Evolutionary conservation across 2,113 vertebrate genomes (phyloP).

Genomic region (Pterocles orientalis): DNA sequence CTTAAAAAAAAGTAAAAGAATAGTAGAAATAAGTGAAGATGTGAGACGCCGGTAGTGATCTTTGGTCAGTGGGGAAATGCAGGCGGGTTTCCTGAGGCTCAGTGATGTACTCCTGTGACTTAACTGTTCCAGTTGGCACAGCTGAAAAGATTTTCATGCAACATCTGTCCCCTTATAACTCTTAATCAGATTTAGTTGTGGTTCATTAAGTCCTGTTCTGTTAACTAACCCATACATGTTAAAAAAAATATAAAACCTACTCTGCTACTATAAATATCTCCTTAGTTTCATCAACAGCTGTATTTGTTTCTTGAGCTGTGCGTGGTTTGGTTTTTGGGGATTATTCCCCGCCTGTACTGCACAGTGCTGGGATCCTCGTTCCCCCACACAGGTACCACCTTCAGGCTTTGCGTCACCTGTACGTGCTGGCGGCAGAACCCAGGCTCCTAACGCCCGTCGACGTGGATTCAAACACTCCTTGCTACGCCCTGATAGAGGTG

Average conservation of each 20-base stretch:
- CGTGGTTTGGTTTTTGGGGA: background rate
- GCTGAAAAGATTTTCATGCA: background rate
- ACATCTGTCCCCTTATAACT: background rate
- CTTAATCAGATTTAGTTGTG: background rate
- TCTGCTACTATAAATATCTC: fast-evolving
- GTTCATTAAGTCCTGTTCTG: background rate
- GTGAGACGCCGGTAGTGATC: background rate
- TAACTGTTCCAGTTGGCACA: background rate
- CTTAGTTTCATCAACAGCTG: background rate
- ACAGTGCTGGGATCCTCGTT: background rate
- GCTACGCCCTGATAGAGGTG: slow-evolving; percentile 93
- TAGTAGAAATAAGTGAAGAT: background rate
- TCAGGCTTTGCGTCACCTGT: slow-evolving; percentile 93
- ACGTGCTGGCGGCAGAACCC: slow-evolving; percentile 91
- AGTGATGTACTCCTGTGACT: background rate
- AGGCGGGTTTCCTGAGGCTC: background rate
- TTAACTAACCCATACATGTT: background rate
- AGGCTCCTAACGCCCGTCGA: slow-evolving; percentile 94
- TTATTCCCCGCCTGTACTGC: background rate
- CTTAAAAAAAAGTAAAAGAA: background rate
- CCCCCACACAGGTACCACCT: slow-evolving; percentile 90
- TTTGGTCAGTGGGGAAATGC: background rate
- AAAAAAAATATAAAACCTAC: background rate
- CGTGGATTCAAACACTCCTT: slow-evolving; percentile 91
- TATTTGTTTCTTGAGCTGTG: background rate